Percentiles rank a stretch among this genome's conserved stretches.
Evolutionary conservation across 2,113 vertebrate species (phyloP).

Genomic region (Microcebus murinus): DNA sequence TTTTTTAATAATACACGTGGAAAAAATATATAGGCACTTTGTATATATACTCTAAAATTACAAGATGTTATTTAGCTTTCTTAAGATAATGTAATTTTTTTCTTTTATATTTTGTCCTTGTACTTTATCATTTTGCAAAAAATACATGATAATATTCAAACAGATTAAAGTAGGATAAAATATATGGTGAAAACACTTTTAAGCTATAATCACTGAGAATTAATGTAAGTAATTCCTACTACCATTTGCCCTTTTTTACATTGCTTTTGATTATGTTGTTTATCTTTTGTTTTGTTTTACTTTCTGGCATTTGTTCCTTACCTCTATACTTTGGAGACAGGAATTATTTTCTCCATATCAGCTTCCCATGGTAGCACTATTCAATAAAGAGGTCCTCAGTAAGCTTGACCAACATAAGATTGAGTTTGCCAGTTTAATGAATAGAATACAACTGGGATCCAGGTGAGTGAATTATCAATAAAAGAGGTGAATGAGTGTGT

Average conservation of each 20-base stretch:
- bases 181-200: not conserved
- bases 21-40: not conserved
- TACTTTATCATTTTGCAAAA: constrained; percentile 21
- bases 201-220: not conserved
- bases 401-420: constrained; percentile 29
- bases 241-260: not conserved
- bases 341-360: not conserved
- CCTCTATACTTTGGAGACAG: not conserved
- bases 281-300: not conserved
- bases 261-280: not conserved
- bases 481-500: not conserved
- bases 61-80: not conserved
- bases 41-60: constrained; percentile 25
- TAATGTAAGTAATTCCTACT: not conserved
- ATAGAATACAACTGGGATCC: not conserved
- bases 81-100: not conserved
- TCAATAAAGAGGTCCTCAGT: not conserved
- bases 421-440: constrained; percentile 47
- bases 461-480: not conserved
- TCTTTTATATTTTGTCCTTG: constrained; percentile 31
- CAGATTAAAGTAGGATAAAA: not conserved
- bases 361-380: not conserved
- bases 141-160: constrained; percentile 11
- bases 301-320: not conserved
- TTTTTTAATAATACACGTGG: not conserved